phyloP scores from a whole-genome alignment of 2,113 vertebrate genomes.

The Pygathrix nemaeus region DNA sequence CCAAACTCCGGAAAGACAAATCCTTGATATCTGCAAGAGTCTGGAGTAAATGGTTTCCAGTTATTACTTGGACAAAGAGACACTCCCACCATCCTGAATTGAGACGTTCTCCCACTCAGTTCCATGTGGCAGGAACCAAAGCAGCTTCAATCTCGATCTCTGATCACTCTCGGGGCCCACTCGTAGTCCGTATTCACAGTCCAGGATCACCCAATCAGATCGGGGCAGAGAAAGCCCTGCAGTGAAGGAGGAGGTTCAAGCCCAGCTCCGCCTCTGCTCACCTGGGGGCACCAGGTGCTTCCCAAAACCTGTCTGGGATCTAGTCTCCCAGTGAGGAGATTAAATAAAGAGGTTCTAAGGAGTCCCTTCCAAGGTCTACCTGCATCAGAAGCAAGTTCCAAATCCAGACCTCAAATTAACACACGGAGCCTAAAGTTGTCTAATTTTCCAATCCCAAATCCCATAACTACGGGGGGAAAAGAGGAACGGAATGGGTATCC shows the following conservation, averaged over 20 bases:
- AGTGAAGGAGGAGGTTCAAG: background rate
- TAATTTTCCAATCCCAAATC: background rate
- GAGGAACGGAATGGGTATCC: background rate
- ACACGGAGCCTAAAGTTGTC: background rate
- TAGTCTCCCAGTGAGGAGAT: background rate
- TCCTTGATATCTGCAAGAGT: no score
- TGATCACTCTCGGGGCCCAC: background rate
- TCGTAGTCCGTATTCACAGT: background rate
- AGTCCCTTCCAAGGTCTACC: background rate
- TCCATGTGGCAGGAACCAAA: background rate
- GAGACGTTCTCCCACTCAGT: background rate
- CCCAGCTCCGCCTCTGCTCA: background rate
- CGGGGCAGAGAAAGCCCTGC: background rate
- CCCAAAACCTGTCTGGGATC: background rate
- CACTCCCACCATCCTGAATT: background rate
- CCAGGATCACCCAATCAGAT: background rate
- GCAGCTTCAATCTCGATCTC: background rate
- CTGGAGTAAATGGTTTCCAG: background rate
- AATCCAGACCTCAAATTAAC: background rate
- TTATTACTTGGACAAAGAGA: background rate
- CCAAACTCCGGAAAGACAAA: background rate
- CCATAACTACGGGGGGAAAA: background rate
- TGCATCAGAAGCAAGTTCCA: background rate
- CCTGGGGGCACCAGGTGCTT: background rate
- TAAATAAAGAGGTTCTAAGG: background rate